Evolutionary conservation across 1,140 invertebrate genomes (phyloP).

Genomic region (Notospermus geniculatus): DNA sequence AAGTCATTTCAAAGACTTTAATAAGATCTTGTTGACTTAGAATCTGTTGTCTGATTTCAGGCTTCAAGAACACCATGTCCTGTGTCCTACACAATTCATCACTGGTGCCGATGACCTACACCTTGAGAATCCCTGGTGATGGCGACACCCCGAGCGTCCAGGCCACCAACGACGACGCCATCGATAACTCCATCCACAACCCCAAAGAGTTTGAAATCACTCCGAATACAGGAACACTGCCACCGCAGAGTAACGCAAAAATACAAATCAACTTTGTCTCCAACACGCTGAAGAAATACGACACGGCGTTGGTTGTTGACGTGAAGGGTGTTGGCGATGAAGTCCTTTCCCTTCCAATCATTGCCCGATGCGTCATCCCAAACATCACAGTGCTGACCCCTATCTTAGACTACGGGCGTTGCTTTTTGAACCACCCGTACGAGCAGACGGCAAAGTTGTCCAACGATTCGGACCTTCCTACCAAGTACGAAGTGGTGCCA

Average conservation of each 20-base stretch:
- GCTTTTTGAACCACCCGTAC: constrained; percentile 54
- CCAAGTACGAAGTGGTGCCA: constrained; percentile 51
- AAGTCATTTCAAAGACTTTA: background rate
- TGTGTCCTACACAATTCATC: constrained; percentile 52
- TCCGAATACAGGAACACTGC: constrained; percentile 46
- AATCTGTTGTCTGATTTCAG: constrained; percentile 31
- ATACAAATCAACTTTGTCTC: constrained; percentile 50
- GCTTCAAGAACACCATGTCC: constrained; percentile 42
- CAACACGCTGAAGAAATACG: constrained; percentile 53
- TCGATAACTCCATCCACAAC: constrained; percentile 19
- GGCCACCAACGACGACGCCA: constrained; percentile 29
- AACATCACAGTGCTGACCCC: constrained; percentile 44
- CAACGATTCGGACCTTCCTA: constrained; percentile 52
- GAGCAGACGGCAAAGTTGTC: constrained; percentile 45
- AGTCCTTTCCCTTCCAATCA: constrained; percentile 50
- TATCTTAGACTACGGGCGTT: constrained; percentile 49
- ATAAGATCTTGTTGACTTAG: background rate
- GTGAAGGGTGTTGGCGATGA: constrained; percentile 55
- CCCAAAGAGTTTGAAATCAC: constrained; percentile 54
- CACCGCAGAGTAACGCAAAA: constrained; percentile 48
- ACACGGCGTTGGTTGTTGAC: constrained; percentile 52
- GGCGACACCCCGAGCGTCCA: constrained; percentile 39
- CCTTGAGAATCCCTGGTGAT: constrained; percentile 50
- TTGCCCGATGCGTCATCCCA: constrained; percentile 50
- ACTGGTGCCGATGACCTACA: constrained; percentile 54